These are phyloP conservation scores for Drosophila anceps DNA, from an alignment of 2,888 invertebrate species.

Conservation along the genomic window DNA sequence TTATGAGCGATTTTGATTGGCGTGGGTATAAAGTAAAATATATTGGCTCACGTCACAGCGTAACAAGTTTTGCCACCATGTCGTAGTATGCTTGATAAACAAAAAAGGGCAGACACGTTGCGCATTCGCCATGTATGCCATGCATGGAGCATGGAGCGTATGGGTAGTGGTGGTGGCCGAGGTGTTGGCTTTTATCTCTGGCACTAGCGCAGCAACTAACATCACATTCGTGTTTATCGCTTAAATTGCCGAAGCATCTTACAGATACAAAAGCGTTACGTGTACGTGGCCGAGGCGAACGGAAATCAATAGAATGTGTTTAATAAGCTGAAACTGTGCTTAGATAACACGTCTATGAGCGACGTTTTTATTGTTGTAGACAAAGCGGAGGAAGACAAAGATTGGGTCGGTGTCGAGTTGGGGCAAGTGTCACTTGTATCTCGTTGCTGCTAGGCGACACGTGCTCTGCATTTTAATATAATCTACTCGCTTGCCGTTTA, in stretches of 20 bases:
- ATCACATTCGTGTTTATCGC: constrained; percentile 64
- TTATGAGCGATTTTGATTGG: constrained; percentile 58
- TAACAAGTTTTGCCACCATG: constrained; percentile 50
- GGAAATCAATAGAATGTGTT: constrained; percentile 67
- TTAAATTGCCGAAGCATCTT: constrained; percentile 64
- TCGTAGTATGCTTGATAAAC: constrained; percentile 45
- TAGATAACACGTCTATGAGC: constrained; percentile 59
- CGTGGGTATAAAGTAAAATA: constrained; percentile 40
- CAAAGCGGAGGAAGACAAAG: background rate
- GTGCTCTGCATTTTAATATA: constrained; percentile 61
- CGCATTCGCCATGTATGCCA: constrained; percentile 43
- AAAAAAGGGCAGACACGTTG: constrained; percentile 32
- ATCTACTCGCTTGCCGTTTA: constrained; percentile 54
- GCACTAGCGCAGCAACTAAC: constrained; percentile 49
- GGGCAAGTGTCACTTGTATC: constrained; percentile 45
- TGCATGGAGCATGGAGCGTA: background rate
- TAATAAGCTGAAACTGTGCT: constrained; percentile 69
- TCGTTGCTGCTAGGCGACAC: constrained; percentile 41
- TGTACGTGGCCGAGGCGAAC: constrained; percentile 31
- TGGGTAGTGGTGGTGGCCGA: background rate
- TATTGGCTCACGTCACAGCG: constrained; percentile 54
- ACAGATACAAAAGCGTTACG: constrained; percentile 47
- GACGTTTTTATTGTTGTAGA: constrained; percentile 48
- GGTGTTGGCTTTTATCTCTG: constrained; percentile 5
- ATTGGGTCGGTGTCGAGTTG: background rate